phyloP scores from a whole-genome alignment of 2,113 vertebrate genomes.

The Stomatorhinus ivindoensis region DNA sequence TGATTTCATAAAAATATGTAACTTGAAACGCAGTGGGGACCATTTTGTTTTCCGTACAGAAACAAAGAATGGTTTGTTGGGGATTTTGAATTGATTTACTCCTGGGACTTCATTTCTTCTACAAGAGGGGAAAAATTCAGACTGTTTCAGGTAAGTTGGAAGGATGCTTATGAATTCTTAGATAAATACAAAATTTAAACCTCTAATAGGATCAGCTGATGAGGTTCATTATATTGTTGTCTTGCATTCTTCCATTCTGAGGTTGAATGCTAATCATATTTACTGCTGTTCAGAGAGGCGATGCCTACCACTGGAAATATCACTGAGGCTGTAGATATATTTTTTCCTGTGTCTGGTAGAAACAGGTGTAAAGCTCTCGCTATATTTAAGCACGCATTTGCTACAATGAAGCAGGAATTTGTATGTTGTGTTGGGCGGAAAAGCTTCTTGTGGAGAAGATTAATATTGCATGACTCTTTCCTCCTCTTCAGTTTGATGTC shows the following conservation, averaged over 20 bases:
- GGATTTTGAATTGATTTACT: slow-evolving; percentile 24
- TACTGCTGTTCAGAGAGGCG: not conserved
- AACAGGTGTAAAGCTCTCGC: not conserved
- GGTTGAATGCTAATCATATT: not conserved
- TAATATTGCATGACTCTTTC: slow-evolving; percentile 2
- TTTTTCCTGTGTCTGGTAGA: not conserved
- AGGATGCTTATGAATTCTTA: slow-evolving; percentile 12
- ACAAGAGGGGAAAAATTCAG: slow-evolving; percentile 1
- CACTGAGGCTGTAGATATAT: not conserved
- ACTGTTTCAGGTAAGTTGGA: slow-evolving; percentile 34
- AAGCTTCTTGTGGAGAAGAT: not conserved
- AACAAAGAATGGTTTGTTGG: slow-evolving; percentile 33
- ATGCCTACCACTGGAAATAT: not conserved
- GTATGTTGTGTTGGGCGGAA: not conserved
- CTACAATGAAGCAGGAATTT: not conserved
- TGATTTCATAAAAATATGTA: slow-evolving; percentile 44
- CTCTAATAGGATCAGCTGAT: not conserved
- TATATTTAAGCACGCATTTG: not conserved
- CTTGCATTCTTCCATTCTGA: not conserved
- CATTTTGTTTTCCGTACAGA: slow-evolving; percentile 22
- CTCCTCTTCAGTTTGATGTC: not conserved
- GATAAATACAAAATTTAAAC: not conserved
- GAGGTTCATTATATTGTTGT: not conserved
- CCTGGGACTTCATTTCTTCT: slow-evolving; percentile 18
- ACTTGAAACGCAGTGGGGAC: slow-evolving; percentile 27